phyloP scores from a whole-genome alignment of 2,888 invertebrate species.

The Eueremaeus valkanovi region DNA sequence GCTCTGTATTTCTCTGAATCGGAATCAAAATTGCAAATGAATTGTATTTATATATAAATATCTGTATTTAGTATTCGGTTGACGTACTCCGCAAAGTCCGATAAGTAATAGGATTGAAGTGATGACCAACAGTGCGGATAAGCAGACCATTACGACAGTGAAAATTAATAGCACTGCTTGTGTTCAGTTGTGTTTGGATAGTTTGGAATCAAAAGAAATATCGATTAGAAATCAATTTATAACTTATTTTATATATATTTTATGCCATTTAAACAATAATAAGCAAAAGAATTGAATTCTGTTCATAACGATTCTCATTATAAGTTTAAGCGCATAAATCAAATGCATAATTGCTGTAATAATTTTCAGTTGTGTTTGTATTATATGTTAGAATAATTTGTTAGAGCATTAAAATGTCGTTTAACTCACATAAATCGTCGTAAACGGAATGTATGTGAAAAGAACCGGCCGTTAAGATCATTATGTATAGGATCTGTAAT shows the following conservation, averaged over 20 bases:
- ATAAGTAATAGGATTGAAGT: slow-evolving; percentile 21
- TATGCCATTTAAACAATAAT: too few species aligned
- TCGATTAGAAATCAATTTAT: slow-evolving; percentile 17
- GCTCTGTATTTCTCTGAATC: too few species aligned
- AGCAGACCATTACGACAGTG: slow-evolving; percentile 22
- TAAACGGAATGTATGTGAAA: slow-evolving; percentile 30
- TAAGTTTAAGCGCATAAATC: too few species aligned
- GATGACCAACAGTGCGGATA: slow-evolving; percentile 27
- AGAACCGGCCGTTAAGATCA: slow-evolving; percentile 29
- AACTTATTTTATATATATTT: not conserved
- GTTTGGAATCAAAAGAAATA: not conserved
- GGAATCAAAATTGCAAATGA: too few species aligned
- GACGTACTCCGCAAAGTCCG: slow-evolving; percentile 15
- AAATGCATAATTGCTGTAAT: not conserved
- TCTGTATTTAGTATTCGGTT: not conserved
- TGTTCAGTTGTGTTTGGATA: not conserved
- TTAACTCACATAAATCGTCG: slow-evolving; percentile 13
- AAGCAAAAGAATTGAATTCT: not conserved
- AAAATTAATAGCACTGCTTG: slow-evolving; percentile 18
- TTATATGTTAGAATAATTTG: not conserved
- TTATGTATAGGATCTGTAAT: slow-evolving; percentile 22
- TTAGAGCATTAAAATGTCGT: not conserved
- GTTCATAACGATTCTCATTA: not conserved
- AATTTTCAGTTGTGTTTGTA: not conserved
- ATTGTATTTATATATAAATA: not conserved